Evolutionary conservation across 2,888 invertebrate species (phyloP), one percentile per base, ranked within the genome.

Genomic region (Zhengitettix transpicula): DNA sequence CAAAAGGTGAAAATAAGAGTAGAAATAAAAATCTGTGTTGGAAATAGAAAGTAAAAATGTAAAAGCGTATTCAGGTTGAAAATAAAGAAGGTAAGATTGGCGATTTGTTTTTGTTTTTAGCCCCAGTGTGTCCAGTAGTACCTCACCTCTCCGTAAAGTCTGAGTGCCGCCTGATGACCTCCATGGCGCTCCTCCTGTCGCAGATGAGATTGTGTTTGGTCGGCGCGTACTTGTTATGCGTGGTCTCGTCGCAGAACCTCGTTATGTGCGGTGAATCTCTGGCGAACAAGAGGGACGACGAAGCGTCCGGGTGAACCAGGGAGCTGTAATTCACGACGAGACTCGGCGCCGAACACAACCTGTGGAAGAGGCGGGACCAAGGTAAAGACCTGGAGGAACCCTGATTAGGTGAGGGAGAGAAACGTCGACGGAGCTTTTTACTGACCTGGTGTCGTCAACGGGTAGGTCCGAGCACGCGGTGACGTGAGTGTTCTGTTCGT

Each of bases 151-250:
- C 68, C 58, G 65, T 66, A 65, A 82, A 81, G 67, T 82, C 81
- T 1, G 69, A 65, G 67, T 80, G 79, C 60, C 73, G 72, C 28
- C 75, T 68, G 59, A 82, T 80, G 17, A 83, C 77, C 61, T 81
- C 80, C 67, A 79, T 73, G 1, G 80, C 78, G 66, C 81, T 81
- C 54, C 76, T 74, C 41, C 81, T 74, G 60, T 77, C 73, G 68
- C 84, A 84, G 17, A 83, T 72, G 44, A 79, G 74, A 69, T 83
- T 84, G 63, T 84, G 84, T 70, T 81, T 82, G 28, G 82, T 83
- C 0, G 83, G 83, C 0, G 82, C 79, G 62, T 78, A 76, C 8
- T 74, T 72, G 67, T 83, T 80, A 70, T 84, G 83, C 47, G 73
- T 81, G 16, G 74, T 74, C 52, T 78, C 77, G 66, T 83, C 80